phyloP scores from a whole-genome alignment of 2,797 vertebrate genomes.

The Tarsius wallacei region DNA sequence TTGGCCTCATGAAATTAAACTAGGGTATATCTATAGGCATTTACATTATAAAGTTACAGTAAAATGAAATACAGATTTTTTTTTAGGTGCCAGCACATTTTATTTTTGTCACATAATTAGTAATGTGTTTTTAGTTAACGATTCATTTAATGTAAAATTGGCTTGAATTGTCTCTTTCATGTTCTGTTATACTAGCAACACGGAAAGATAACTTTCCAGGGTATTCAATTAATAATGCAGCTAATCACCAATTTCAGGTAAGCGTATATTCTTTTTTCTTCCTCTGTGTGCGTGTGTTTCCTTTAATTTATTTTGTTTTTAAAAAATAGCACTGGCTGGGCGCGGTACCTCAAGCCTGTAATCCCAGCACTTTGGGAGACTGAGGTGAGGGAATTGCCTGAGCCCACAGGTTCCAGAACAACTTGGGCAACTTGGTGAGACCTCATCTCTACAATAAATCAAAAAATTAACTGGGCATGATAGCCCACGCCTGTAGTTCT shows the following conservation, averaged over 20 bases:
- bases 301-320: not conserved
- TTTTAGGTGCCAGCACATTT: not conserved
- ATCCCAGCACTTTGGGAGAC: too few species aligned
- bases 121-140: not conserved
- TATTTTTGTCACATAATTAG: not conserved
- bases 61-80: slow-evolving; percentile 15
- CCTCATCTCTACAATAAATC: too few species aligned
- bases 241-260: not conserved
- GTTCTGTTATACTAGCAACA: not conserved
- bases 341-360: too few species aligned
- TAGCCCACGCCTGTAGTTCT: too few species aligned
- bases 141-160: not conserved
- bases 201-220: not conserved
- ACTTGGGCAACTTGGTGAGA: too few species aligned
- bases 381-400: too few species aligned
- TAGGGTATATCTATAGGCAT: not conserved
- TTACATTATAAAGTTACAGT: not conserved
- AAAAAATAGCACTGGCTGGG: not conserved
- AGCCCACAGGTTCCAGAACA: too few species aligned
- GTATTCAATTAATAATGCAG: not conserved
- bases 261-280: not conserved
- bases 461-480: too few species aligned
- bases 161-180: not conserved
- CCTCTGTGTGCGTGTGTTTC: not conserved
- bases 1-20: not conserved